These are phyloP conservation scores for Neelides folsomi DNA, from an alignment of 2,888 invertebrate genomes.

Conservation along the genomic window DNA sequence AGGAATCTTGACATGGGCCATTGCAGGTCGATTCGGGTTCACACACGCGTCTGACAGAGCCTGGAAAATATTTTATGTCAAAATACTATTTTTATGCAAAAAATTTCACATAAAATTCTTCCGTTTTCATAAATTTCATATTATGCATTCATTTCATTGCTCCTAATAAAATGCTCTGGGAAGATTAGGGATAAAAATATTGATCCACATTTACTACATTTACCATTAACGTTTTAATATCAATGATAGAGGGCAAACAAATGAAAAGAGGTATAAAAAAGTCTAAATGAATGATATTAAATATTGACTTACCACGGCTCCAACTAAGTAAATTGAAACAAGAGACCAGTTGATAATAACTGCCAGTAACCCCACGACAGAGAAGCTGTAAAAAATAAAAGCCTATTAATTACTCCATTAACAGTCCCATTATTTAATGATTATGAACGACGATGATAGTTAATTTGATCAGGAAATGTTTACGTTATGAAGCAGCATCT, in stretches of 20 bases:
- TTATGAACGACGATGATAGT: neutral
- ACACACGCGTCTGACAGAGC: constrained; percentile 71
- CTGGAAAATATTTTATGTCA: constrained; percentile 33
- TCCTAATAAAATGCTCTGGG: neutral
- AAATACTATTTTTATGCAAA: neutral
- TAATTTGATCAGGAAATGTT: constrained; percentile 35
- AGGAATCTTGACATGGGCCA: constrained; percentile 20
- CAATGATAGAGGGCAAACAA: too few relatives aligned
- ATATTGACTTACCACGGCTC: constrained; percentile 51
- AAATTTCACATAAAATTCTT: neutral
- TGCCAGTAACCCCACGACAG: constrained; percentile 71
- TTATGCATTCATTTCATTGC: too few relatives aligned
- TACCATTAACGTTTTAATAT: too few relatives aligned
- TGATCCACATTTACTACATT: too few relatives aligned
- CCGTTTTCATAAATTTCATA: too few relatives aligned
- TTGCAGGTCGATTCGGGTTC: constrained; percentile 54
- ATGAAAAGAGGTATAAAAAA: too few relatives aligned
- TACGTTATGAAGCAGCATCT: constrained; percentile 72
- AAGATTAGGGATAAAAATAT: too few relatives aligned
- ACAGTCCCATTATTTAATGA: neutral
- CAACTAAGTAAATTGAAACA: constrained; percentile 71
- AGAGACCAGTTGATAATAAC: constrained; percentile 80
- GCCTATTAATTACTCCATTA: too few relatives aligned
- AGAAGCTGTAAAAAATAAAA: constrained; percentile 45
- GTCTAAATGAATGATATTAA: too few relatives aligned